These are phyloP conservation scores for Arctocebus calabarensis DNA, from an alignment of 2,797 vertebrate species.

Conservation along the genomic window DNA sequence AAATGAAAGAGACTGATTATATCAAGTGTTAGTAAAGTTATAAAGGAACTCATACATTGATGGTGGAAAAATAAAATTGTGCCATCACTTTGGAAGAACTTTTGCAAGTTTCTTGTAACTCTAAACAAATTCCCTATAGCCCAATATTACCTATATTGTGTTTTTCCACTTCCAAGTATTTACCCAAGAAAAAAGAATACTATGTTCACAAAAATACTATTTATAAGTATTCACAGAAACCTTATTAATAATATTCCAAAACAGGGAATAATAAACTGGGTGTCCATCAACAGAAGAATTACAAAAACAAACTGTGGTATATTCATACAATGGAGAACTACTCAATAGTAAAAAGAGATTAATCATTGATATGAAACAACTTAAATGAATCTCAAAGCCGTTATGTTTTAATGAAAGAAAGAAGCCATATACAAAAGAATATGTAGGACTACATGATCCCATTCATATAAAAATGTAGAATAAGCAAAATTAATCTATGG, in stretches of 20 bases:
- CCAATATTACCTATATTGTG: background rate
- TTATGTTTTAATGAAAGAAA: background rate
- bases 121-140: background rate
- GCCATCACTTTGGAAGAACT: background rate
- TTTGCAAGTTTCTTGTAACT: background rate
- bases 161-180: background rate
- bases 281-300: background rate
- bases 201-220: background rate
- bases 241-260: background rate
- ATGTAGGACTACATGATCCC: background rate
- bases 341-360: background rate
- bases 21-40: background rate
- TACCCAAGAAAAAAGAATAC: background rate
- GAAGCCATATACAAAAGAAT: background rate
- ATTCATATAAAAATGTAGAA: constrained; percentile 10
- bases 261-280: background rate
- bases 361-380: background rate
- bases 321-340: background rate
- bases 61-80: background rate
- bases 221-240: background rate
- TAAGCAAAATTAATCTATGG: background rate
- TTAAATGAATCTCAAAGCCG: background rate
- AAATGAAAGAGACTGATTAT: background rate
- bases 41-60: background rate
- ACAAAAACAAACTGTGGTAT: background rate